Evolutionary conservation across 2,888 invertebrate species (phyloP).

Genomic region (Sesia apiformis): DNA sequence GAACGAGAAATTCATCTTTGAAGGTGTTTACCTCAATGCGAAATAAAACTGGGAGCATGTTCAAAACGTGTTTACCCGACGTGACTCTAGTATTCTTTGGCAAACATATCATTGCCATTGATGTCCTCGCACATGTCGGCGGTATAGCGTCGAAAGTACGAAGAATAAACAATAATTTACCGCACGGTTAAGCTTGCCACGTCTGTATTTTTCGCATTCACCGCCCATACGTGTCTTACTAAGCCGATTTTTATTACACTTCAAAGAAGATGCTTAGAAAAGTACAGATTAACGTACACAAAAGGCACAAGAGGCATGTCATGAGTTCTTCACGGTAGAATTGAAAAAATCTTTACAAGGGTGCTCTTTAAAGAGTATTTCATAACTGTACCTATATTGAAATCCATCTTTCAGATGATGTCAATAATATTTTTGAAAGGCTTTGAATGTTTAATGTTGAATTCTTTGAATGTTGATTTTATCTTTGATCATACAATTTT

Average conservation of each 20-base stretch:
- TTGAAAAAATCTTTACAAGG: constrained; percentile 22
- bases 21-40: constrained; percentile 52
- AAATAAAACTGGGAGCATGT: constrained; percentile 57
- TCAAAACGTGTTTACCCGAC: constrained; percentile 47
- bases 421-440: not conserved
- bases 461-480: constrained; percentile 5
- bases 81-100: constrained; percentile 33
- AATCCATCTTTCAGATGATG: constrained; percentile 9
- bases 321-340: constrained; percentile 18
- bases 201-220: constrained; percentile 38
- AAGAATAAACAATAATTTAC: constrained; percentile 12
- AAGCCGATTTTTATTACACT: constrained; percentile 68
- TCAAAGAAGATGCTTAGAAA: constrained; percentile 50
- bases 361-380: constrained; percentile 9
- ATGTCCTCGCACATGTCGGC: constrained; percentile 13
- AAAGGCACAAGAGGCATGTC: constrained; percentile 29
- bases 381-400: constrained; percentile 12
- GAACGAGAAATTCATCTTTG: constrained; percentile 56
- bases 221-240: constrained; percentile 43
- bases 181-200: constrained; percentile 18
- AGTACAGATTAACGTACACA: constrained; percentile 48
- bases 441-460: not conserved
- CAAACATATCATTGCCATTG: constrained; percentile 35
- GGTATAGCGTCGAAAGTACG: constrained; percentile 12
- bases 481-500: not conserved